Evolutionary conservation across 1,140 invertebrate genomes (phyloP).

Genomic region (Ceratina japonica): DNA sequence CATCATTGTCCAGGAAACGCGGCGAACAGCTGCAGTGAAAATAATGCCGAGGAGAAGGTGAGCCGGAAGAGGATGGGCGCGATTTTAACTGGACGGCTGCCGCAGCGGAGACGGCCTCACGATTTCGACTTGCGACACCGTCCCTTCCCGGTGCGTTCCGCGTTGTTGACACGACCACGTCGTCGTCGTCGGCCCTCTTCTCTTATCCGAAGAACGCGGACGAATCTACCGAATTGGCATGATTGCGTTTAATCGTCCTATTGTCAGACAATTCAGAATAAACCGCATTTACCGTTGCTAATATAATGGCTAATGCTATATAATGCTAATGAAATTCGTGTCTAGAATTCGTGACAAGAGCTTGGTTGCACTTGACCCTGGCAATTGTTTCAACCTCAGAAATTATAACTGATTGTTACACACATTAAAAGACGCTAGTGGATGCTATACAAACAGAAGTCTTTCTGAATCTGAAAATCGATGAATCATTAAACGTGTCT

Average conservation of each 20-base stretch:
- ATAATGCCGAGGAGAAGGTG: conserved; percentile 4
- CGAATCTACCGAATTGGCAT: neutral
- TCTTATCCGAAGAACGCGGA: neutral
- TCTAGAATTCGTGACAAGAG: neutral
- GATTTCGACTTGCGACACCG: neutral
- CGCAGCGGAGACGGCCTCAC: conserved; percentile 5
- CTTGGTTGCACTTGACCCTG: neutral
- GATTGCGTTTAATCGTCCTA: neutral
- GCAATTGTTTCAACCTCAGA: no score
- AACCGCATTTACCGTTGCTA: neutral
- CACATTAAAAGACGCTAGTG: no score
- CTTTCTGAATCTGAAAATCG: no score
- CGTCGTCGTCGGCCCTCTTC: neutral
- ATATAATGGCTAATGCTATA: neutral
- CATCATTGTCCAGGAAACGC: conserved; percentile 16
- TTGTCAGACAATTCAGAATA: neutral
- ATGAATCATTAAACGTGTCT: neutral
- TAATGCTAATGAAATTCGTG: neutral
- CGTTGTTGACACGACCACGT: conserved; percentile 19
- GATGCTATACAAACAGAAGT: no score
- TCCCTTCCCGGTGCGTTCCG: neutral
- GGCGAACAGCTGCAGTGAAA: conserved; percentile 6
- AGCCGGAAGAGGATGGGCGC: conserved; percentile 76
- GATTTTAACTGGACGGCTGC: conserved; percentile 63
- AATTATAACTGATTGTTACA: no score